Base-by-base conservation (phyloP, 2,888 invertebrate species). In the Xestobium rufovillosum region DNA sequence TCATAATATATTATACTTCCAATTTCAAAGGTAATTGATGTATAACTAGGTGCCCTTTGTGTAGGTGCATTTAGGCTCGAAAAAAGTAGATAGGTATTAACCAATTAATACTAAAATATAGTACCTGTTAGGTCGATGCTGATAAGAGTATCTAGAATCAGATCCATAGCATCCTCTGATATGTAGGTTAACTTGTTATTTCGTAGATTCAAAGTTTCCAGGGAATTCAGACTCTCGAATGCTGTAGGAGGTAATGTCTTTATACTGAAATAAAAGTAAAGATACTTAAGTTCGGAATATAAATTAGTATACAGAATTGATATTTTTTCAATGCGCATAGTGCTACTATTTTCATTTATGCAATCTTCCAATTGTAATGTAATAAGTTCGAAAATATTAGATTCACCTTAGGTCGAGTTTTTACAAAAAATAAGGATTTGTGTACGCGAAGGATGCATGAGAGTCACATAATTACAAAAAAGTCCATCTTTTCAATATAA, bases 81-180 rank as follows among this genome's bases (percentile, higher is more conserved):
- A n/a, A n/a, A n/a, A n/a, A n/a, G n/a, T n/a, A n/a, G n/a, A n/a
- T n/a, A n/a, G n/a, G n/a, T n/a, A n/a, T n/a, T n/a, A n/a, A n/a
- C n/a, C n/a, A n/a, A n/a, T n/a, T n/a, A n/a, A n/a, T n/a, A n/a
- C n/a, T n/a, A n/a, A n/a, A n/a, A n/a, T n/a, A n/a, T n/a, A n/a
- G n/a, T n/a, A n/a, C n/a, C n/a, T n/a, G n/a, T n/a, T n/a, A n/a
- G n/a, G n/a, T n/a, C n/a, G 48, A 91, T 80, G 42, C 87, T 83
- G 50, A 83, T 74, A 8, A 91, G 70, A 0, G 89, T 90, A 60
- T 91, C 90, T 51, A 89, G 75, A 42, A 91, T 78, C 11, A 85
- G 86, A 59, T 89, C 88, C 78, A 88, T 89, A 31, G 89, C 83
- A 59, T 90, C 90, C 57, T 88, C 87, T 0, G 85, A 78, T 48